Evolutionary conservation across 2,797 vertebrate species (phyloP), one percentile per base, ranked within the genome.

Genomic region (Toxotes lorentzi): DNA sequence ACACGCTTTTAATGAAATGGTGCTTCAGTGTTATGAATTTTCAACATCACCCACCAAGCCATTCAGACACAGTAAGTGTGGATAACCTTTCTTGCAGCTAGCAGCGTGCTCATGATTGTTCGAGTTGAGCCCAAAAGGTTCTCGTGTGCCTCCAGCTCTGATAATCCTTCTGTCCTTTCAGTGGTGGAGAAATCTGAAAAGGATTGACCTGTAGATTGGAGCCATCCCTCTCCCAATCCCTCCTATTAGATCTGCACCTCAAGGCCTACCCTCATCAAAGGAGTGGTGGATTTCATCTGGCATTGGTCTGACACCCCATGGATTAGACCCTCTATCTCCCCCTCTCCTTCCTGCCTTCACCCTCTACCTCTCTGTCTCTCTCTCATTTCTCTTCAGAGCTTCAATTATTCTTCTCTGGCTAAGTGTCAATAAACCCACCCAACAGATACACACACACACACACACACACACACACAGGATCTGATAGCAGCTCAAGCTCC

Each of bases 131-230:
- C 43, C 41, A 62, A 63, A 21, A 34, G 24, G n/a, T 68, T 74
- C 53, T 62, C 32, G 51, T 34, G n/a, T 71, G 61, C 78, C 81
- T 73, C 23, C 64, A 81, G 82, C 78, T 82, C 66, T 70, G 74
- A 86, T 81, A 86, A 78, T 73, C 64, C 66, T 35, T 78, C 81
- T 45, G 73, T 85, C 60, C 66, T 82, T 61, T 83, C 80, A 70
- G 43, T 58, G 67, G 74, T 72, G 45, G 66, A 71, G 70, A 80
- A 83, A 50, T 72, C 54, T 53, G 85, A 84, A 71, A 70, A 81
- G 81, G 75, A 84, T 69, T 88, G 84, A 89, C 89, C 89, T 81
- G 86, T 41, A 89, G 91, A 91, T 90, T 90, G 90, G 80, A 92
- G 86, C 81, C 81, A 90, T 88, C 82, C 82, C 70, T 90, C 81